phyloP scores from a whole-genome alignment of 2,797 vertebrate genomes.

The Carduelis carduelis region DNA sequence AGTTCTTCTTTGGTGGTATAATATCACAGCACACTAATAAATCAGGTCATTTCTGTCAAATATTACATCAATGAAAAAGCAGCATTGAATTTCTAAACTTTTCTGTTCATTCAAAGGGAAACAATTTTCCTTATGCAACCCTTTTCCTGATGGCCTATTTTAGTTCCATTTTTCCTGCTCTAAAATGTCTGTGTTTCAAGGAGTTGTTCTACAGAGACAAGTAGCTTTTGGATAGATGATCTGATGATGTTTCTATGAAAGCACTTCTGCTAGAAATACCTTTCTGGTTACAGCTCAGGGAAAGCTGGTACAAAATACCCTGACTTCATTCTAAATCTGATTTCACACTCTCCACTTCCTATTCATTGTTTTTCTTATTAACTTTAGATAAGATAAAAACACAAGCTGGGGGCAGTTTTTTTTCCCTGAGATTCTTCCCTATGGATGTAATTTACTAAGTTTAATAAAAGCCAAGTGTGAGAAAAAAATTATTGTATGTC shows the following conservation, averaged over 20 bases:
- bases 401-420: not conserved
- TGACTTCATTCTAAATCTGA: constrained; percentile 2
- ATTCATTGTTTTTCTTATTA: constrained; percentile 31
- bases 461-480: constrained; percentile 6
- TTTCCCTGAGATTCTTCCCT: not conserved
- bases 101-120: not conserved
- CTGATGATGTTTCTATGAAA: not conserved
- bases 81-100: not conserved
- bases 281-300: not conserved
- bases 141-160: not conserved
- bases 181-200: not conserved
- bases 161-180: not conserved
- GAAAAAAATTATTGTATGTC: not conserved
- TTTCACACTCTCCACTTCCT: not conserved
- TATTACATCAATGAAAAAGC: not conserved
- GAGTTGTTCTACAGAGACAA: not conserved
- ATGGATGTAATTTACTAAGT: constrained; percentile 10
- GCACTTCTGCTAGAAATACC: not conserved
- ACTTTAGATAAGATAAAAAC: not conserved
- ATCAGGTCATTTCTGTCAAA: not conserved
- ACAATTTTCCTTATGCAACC: not conserved
- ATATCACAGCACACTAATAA: not conserved
- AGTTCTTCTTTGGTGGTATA: not conserved
- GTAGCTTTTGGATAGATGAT: not conserved
- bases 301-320: not conserved